phyloP scores from a whole-genome alignment of 2,113 vertebrate species.

The Rallus limicola region DNA sequence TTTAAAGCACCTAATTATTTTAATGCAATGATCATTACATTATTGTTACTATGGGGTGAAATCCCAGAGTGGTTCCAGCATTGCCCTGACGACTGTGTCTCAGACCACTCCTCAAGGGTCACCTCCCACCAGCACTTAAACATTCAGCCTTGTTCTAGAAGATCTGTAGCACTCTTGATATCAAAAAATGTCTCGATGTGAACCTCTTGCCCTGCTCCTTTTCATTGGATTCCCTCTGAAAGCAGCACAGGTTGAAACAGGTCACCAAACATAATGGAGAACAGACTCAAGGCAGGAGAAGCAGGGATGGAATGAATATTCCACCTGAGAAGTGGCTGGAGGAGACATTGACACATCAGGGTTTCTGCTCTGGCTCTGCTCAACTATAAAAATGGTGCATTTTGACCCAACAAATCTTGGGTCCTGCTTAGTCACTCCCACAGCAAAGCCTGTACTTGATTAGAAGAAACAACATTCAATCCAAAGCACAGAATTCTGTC shows the following conservation, averaged over 20 bases:
- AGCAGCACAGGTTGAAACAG: conserved; percentile 1
- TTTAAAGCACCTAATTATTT: not conserved
- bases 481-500: not conserved
- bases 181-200: not conserved
- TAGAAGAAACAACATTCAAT: not conserved
- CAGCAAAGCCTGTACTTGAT: not conserved
- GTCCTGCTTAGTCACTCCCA: not conserved
- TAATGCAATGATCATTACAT: not conserved
- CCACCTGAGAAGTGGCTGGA: not conserved
- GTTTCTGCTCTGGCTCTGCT: not conserved
- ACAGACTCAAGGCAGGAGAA: not conserved
- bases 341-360: not conserved
- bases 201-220: not conserved
- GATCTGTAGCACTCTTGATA: not conserved
- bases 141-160: not conserved
- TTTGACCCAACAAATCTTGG: not conserved
- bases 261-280: not conserved
- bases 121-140: accelerated
- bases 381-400: not conserved
- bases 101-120: not conserved
- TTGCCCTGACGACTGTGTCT: not conserved
- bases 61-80: not conserved
- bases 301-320: not conserved
- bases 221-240: not conserved
- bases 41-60: not conserved